Evolutionary conservation across 92 coral and sea anemone species (phyloP).

Genomic region (Parazoanthus swiftii): DNA sequence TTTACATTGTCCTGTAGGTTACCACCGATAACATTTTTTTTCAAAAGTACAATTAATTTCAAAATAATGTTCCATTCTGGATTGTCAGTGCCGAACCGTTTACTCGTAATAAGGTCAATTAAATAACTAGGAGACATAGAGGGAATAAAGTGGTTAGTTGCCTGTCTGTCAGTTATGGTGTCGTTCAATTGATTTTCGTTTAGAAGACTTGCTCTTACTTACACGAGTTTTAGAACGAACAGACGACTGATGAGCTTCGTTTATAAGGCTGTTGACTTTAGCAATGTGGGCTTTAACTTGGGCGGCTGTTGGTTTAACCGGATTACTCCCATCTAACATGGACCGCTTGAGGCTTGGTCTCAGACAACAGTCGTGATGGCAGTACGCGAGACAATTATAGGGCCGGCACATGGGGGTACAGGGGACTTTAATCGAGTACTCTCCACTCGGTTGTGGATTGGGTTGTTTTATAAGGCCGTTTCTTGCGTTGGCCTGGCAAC

Average conservation of each 20-base stretch:
- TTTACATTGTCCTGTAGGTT: neutral
- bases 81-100: neutral
- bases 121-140: too few relatives aligned
- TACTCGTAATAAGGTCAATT: too few relatives aligned
- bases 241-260: neutral
- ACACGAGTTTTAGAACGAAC: neutral
- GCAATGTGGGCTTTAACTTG: conserved; percentile 15
- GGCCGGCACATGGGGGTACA: conserved; percentile 81
- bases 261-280: conserved; percentile 2
- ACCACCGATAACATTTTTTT: neutral
- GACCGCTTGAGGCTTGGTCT: conserved; percentile 25
- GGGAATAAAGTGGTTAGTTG: neutral
- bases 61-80: neutral
- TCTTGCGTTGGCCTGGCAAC: conserved; percentile 55
- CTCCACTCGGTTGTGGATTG: neutral
- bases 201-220: neutral
- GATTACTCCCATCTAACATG: neutral
- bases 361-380: conserved; percentile 88
- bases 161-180: neutral
- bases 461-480: neutral
- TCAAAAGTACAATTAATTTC: too few relatives aligned
- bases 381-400: conserved; percentile 75
- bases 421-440: conserved; percentile 52
- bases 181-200: neutral
- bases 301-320: neutral